A percentile compares a stretch with the other conserved stretches of the same genome.
Evolutionary conservation across 2,888 invertebrate species (phyloP).

Genomic region (Xylocampa areola): DNA sequence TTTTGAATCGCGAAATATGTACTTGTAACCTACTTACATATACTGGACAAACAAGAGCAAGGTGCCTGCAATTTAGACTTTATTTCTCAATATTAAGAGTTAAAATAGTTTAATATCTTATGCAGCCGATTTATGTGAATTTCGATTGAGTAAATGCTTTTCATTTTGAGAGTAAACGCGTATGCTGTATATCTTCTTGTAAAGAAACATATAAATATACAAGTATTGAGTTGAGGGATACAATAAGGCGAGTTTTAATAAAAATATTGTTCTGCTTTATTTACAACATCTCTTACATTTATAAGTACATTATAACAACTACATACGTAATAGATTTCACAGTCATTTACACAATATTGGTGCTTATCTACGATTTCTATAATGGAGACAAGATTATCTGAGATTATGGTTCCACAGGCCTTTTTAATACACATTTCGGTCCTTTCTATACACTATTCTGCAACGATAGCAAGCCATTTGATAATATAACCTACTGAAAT

Average conservation of each 20-base stretch:
- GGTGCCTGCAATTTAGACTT: slow-evolving; percentile 21
- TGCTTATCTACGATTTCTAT: slow-evolving; percentile 26
- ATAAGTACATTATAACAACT: slow-evolving; percentile 32
- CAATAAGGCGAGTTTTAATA: slow-evolving; percentile 37
- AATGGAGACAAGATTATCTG: slow-evolving; percentile 2
- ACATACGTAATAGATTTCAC: slow-evolving; percentile 38
- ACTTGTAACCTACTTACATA: slow-evolving; percentile 10
- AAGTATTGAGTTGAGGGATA: slow-evolving; percentile 13
- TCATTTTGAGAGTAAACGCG: slow-evolving; percentile 22
- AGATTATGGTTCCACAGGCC: slow-evolving; percentile 16
- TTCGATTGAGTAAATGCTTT: slow-evolving; percentile 4
- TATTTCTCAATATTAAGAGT: slow-evolving; percentile 19
- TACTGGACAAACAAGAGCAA: slow-evolving; percentile 1
- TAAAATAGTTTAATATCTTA: slow-evolving; percentile 7
- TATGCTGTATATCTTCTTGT: background rate
- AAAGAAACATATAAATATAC: slow-evolving; percentile 2
- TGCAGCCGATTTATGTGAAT: slow-evolving; percentile 5
- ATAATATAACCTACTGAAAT: background rate
- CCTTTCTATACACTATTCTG: slow-evolving; percentile 13
- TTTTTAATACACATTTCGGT: slow-evolving; percentile 7
- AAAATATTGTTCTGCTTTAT: slow-evolving; percentile 62
- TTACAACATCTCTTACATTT: slow-evolving; percentile 51
- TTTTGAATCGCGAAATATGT: slow-evolving; percentile 47
- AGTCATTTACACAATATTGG: slow-evolving; percentile 41
- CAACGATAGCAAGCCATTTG: slow-evolving; percentile 13